A percentile compares a stretch with the other conserved stretches of the same genome.
Evolutionary conservation across 2,113 vertebrate species (phyloP).

Genomic region (Grus americana): DNA sequence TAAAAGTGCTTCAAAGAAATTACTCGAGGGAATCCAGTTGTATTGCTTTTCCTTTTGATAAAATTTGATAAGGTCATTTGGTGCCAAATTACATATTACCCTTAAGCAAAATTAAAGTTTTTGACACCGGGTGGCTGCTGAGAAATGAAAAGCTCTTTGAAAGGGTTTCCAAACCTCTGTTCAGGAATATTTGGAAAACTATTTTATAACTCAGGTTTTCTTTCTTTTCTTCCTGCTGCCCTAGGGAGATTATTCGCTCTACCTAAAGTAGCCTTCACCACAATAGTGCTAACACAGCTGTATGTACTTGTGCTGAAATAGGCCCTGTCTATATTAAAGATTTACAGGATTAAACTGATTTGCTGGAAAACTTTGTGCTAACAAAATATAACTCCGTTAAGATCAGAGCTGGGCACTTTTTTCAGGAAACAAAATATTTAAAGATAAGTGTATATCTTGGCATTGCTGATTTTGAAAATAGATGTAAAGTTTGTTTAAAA

Average conservation of each 20-base stretch:
- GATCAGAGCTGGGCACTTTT: not conserved
- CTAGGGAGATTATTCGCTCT: not conserved
- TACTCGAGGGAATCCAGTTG: not conserved
- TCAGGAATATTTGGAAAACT: not conserved
- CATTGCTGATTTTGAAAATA: not conserved
- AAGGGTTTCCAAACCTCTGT: not conserved
- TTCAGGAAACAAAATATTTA: not conserved
- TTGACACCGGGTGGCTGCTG: not conserved
- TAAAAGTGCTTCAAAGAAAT: not conserved
- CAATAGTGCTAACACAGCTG: not conserved
- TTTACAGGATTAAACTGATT: not conserved
- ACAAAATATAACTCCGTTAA: not conserved
- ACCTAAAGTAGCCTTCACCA: not conserved
- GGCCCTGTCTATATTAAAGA: not conserved
- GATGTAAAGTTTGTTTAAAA: not conserved
- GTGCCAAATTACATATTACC: not conserved
- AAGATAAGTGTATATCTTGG: not conserved
- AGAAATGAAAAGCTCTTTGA: not conserved
- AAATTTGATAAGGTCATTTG: not conserved
- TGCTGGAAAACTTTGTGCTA: not conserved
- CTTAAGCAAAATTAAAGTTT: not conserved
- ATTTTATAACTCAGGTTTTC: not conserved
- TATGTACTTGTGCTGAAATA: not conserved
- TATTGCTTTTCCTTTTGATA: conserved; percentile 30
- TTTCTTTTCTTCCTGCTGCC: not conserved